Base-by-base conservation (phyloP, 2,113 vertebrate genomes). In the Coturnix japonica region DNA sequence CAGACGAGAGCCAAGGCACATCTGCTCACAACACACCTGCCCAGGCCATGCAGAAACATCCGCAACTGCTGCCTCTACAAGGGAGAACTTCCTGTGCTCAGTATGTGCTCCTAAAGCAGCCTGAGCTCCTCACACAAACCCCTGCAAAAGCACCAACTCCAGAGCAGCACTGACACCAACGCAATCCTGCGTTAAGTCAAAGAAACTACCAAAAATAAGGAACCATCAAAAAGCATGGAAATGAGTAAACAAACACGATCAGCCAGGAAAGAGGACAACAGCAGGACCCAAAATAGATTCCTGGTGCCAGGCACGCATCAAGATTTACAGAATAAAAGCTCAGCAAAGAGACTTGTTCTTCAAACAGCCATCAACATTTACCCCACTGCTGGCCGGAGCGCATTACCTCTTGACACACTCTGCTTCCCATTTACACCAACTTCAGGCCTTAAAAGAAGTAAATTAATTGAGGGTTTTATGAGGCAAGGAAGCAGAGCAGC, bases 281-380 rank as follows among this genome's bases (percentile, higher is more conserved):
- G 49, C 25, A 69, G 37, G 33, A 90, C 28, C 41, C 44, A 81
- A 93, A 94, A 94, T 51, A 95, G 88, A 94, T 33, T 73, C 5
- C 21, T 26, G 61, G 73, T 81, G 80, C 76, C 70, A 88, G 53
- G 43, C 60, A 64, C 14, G 72, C 35, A 46, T 88, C 85, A 90
- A 90, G 61, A 74, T 56, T 31, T 65, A 60, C 21, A 6, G 23
- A 70, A 84, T 28, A 72, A 95, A 93, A 91, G 35, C 73, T 84
- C 53, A 57, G 69, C 69, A 83, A 75, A 87, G 46, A 74, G 81
- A 82, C 26, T 57, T 72, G 41, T 18, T 89, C 75, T 90, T 91
- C 41, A 53, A 93, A 78, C 43, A 93, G 41, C 59, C 61, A 61
- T 79, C 69, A 91, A 26, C 46, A 51, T 67, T 77, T 77, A 87